A percentile compares a stretch with the other conserved stretches of the same genome.
These are phyloP conservation scores for Chrysodeixis includens DNA, from an alignment of 2,888 invertebrate species.

Conservation along the genomic window DNA sequence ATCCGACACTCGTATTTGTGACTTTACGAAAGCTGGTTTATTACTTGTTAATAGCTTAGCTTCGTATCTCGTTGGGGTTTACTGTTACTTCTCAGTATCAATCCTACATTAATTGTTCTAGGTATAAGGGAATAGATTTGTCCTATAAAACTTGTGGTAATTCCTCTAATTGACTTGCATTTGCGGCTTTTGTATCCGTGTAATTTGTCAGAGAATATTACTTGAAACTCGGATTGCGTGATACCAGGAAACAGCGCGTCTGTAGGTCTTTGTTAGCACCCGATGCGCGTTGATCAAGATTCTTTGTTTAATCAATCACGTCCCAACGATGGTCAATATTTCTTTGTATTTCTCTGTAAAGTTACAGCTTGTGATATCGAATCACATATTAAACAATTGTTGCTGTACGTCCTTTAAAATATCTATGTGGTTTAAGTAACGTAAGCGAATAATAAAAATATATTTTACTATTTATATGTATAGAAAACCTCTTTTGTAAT, in stretches of 20 bases:
- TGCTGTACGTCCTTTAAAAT: too few relatives aligned
- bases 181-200: neutral
- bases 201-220: neutral
- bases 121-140: too few relatives aligned
- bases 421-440: too few relatives aligned
- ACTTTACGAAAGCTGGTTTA: neutral
- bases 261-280: neutral
- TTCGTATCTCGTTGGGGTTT: neutral
- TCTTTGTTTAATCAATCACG: constrained; percentile 1
- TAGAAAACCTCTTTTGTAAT: neutral
- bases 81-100: neutral
- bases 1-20: constrained; percentile 1
- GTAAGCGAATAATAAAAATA: neutral
- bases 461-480: neutral
- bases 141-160: neutral
- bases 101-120: neutral
- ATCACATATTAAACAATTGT: neutral
- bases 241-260: neutral
- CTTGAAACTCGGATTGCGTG: neutral
- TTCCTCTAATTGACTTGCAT: neutral
- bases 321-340: neutral
- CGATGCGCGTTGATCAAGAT: neutral
- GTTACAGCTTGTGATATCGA: neutral
- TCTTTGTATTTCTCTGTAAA: neutral
- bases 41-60: neutral